phyloP scores from a whole-genome alignment of 53 echinoderm and acorn worm species.

The Crossaster papposus region DNA sequence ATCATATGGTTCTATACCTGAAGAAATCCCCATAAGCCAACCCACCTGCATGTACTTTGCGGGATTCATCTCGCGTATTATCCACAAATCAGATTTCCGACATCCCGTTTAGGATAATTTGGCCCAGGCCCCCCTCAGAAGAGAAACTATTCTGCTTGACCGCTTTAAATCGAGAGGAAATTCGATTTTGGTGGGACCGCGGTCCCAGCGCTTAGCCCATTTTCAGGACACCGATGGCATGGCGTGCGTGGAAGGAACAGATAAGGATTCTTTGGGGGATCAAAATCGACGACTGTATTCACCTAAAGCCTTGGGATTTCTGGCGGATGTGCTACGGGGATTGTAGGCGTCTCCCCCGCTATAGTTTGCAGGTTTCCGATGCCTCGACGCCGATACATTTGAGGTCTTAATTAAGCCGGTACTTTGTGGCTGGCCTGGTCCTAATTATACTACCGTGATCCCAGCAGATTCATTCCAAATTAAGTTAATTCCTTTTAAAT shows the following conservation, averaged over 20 bases:
- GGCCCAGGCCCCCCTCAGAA: slow-evolving; percentile 7
- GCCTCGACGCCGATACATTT: neutral
- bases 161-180: slow-evolving; percentile 16
- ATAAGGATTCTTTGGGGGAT: slow-evolving; percentile 41
- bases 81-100: neutral
- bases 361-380: neutral
- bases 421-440: neutral
- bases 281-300: neutral
- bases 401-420: neutral
- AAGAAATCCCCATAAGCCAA: neutral
- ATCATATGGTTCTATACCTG: neutral
- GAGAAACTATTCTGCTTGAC: slow-evolving; percentile 48
- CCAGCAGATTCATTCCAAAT: too few relatives aligned
- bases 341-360: neutral
- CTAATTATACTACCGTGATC: neutral
- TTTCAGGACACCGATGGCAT: neutral
- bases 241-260: slow-evolving; percentile 24
- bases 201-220: neutral
- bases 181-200: slow-evolving; percentile 42
- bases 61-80: neutral
- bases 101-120: slow-evolving; percentile 14
- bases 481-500: too few relatives aligned
- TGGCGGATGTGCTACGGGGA: neutral
- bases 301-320: neutral
- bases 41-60: slow-evolving; percentile 29